Evolutionary conservation across 2,888 invertebrate genomes (phyloP), one percentile per base, ranked within the genome.

Genomic region (Ochropacha duplaris): DNA sequence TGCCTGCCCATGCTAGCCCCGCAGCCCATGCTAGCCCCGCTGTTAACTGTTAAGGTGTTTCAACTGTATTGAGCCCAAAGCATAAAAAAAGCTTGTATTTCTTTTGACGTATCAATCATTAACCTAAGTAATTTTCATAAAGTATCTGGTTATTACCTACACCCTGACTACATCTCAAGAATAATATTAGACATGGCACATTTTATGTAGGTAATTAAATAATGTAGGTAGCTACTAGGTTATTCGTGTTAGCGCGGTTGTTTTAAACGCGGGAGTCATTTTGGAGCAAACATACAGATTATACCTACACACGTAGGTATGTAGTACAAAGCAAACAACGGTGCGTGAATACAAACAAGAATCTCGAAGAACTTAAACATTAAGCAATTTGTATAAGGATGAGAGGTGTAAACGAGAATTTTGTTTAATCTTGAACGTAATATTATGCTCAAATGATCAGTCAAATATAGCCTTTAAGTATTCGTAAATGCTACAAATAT

Each of bases 211-310:
- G n/a, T 19, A 52, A 31, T 31, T 34, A 67, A 67, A 63, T 63
- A 67, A 67, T 66, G 65, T 59, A n/a, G n/a, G n/a, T n/a, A n/a
- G n/a, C n/a, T n/a, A 65, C 54, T 52, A 62, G 60, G 54, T 57
- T 28, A 59, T 50, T 56, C 65, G 59, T 67, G 69, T 68, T 67
- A 57, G 65, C 64, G 67, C 66, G 66, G 65, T 67, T 66, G 60
- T 62, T 61, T 65, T 51, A 52, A 52, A 61, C 50, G 52, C 59
- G 61, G 68, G 57, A 71, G 66, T 60, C 63, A 62, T 61, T 68
- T 62, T 56, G 55, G 62, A 4, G 24, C n/a, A n/a, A 58, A 63
- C 66, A 67, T 71, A 71, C 68, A 73, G 65, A 75, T 75, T 69
- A 72, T 71, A 57, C 64, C 56, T 14, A 65, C 62, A 61, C 62